A percentile compares a stretch with the other conserved stretches of the same genome.
phyloP scores from a whole-genome alignment of 2,888 invertebrate species.

The Netelia fuscicornis region DNA sequence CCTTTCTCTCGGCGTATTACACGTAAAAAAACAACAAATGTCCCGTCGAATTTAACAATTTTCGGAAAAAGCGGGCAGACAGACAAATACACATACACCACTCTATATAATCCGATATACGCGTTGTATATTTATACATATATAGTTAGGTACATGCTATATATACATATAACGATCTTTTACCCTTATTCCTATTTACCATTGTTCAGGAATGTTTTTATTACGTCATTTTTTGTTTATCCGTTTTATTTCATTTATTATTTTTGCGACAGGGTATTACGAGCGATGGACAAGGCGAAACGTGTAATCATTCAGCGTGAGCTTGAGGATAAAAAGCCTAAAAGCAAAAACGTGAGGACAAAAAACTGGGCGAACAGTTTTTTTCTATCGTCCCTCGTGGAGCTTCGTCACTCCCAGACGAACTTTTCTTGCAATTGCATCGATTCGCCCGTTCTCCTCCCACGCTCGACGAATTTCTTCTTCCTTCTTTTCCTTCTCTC shows the following conservation, averaged over 20 bases:
- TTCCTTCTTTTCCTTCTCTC: slow-evolving; percentile 12
- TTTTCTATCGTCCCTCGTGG: slow-evolving; percentile 3
- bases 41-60: neutral
- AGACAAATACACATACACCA: neutral
- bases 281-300: slow-evolving; percentile 3
- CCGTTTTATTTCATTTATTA: slow-evolving; percentile 23
- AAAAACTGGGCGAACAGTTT: neutral
- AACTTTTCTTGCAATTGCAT: slow-evolving; percentile 34
- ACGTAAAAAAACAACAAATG: neutral
- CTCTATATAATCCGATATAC: neutral
- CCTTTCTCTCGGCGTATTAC: slow-evolving; percentile 48
- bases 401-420: neutral
- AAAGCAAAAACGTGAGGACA: slow-evolving; percentile 4
- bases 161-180: slow-evolving; percentile 1
- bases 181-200: neutral
- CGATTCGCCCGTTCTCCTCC: slow-evolving; percentile 38
- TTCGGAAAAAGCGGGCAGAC: neutral
- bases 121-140: slow-evolving; percentile 6
- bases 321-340: slow-evolving; percentile 16
- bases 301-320: slow-evolving; percentile 11
- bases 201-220: neutral
- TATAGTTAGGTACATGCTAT: neutral
- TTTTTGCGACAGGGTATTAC: slow-evolving; percentile 39
- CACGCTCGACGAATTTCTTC: slow-evolving; percentile 14
- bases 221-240: neutral